Evolutionary conservation across 1,140 invertebrate species (phyloP).

Genomic region (Pygmarrhopalites habei): DNA sequence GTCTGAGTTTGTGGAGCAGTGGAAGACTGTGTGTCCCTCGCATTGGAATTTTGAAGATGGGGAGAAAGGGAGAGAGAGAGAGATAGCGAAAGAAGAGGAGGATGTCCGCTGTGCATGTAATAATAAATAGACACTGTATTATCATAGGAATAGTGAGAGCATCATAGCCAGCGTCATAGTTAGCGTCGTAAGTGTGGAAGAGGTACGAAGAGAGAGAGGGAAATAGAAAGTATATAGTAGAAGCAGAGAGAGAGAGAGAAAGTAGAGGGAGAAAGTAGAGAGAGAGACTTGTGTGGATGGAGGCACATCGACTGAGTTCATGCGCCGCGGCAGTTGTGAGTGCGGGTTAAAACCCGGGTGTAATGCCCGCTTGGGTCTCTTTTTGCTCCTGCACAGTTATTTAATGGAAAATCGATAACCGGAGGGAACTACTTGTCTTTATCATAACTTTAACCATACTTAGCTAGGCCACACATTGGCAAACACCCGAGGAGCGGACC

Average conservation of each 20-base stretch:
- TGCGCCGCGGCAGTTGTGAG: slow-evolving; percentile 4
- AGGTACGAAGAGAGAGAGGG: slow-evolving; percentile 4
- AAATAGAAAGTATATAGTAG: neutral
- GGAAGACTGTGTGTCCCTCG: too few species aligned
- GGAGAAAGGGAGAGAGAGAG: neutral
- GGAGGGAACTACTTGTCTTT: slow-evolving; percentile 20
- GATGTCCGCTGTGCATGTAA: too few species aligned
- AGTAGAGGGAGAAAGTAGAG: neutral
- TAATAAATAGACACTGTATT: too few species aligned
- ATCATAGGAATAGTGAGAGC: too few species aligned
- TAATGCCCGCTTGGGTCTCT: slow-evolving; percentile 21
- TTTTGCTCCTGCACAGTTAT: slow-evolving; percentile 15
- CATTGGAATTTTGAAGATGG: too few species aligned
- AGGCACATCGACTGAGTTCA: slow-evolving; percentile 2
- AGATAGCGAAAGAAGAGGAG: neutral
- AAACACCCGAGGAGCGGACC: too few species aligned
- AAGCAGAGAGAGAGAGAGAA: neutral
- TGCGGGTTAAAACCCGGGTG: slow-evolving; percentile 6
- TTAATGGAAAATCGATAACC: slow-evolving; percentile 27
- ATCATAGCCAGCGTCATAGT: too few species aligned
- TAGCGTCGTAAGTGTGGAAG: too few species aligned
- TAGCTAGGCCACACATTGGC: too few species aligned
- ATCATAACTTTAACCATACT: slow-evolving; percentile 19
- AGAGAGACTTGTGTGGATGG: too few species aligned
- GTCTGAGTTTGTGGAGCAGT: too few species aligned